Conservation (phyloP, 2,797 vertebrate species). For the Myripristis jacobus region DNA sequence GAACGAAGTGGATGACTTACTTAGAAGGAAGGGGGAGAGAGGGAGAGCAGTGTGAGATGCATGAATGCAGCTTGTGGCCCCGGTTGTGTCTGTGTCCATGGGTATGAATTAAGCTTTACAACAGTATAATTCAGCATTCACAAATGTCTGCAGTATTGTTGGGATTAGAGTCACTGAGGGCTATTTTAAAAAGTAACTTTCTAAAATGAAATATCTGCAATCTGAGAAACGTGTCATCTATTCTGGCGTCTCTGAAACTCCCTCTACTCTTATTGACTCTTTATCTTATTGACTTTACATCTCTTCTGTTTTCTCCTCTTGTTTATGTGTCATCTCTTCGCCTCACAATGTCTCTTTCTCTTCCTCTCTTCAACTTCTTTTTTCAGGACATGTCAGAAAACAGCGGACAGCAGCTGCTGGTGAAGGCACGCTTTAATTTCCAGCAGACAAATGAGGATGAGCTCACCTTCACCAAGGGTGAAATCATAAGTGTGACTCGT, state of each 20-base stretch:
- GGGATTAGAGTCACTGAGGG: not conserved
- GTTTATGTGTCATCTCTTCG: not conserved
- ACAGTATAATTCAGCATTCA: not conserved
- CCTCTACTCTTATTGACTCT: not conserved
- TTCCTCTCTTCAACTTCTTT: not conserved
- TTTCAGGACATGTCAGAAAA: conserved; percentile 97
- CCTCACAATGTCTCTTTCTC: not conserved
- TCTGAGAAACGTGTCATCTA: not conserved
- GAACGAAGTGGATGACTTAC: no score
- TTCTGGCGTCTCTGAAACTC: not conserved
- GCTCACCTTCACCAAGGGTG: conserved; percentile 95
- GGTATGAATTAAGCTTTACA: not conserved
- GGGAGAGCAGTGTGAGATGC: no score
- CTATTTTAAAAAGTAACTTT: not conserved
- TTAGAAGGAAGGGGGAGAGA: no score
- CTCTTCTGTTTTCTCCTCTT: not conserved
- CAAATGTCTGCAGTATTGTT: not conserved
- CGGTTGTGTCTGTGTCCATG: no score
- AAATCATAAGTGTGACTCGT: conserved; percentile 93
- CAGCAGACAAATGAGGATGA: conserved; percentile 99
- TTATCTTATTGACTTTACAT: not conserved
- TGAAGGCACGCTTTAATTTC: conserved; percentile 97
- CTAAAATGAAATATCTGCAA: not conserved
- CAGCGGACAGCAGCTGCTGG: conserved; percentile 91
- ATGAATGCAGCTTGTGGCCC: no score